These are phyloP conservation scores for Gadus chalcogrammus DNA, from an alignment of 2,113 vertebrate species.

Conservation along the genomic window DNA sequence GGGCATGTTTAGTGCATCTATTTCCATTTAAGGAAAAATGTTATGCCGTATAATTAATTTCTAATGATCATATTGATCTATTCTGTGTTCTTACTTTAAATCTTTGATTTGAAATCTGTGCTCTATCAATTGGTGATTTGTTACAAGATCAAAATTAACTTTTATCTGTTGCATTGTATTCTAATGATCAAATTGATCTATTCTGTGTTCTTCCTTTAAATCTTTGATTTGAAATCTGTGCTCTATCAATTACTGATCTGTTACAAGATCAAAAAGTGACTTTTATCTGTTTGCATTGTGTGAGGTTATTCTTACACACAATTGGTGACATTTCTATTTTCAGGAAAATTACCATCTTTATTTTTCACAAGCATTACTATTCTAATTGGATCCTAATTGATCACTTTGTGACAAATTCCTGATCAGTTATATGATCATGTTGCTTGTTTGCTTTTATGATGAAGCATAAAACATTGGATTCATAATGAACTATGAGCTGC, in stretches of 20 bases:
- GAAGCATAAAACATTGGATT: not conserved
- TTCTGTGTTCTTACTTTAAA: not conserved
- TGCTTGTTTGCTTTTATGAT: not conserved
- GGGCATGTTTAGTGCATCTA: not conserved
- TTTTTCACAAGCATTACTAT: not conserved
- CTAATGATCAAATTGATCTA: too few relatives aligned
- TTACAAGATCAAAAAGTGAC: too few relatives aligned
- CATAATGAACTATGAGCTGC: not conserved
- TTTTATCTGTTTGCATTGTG: too few relatives aligned
- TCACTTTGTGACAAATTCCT: not conserved
- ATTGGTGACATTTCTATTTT: not conserved
- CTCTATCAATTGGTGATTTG: not conserved
- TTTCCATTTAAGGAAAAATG: not conserved
- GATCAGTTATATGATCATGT: constrained; percentile 5
- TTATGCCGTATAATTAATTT: not conserved
- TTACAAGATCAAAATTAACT: constrained; percentile 1
- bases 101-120: not conserved
- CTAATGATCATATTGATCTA: not conserved
- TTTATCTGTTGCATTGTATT: too few relatives aligned
- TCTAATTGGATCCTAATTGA: not conserved
- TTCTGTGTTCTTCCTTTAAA: not conserved
- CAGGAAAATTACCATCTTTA: not conserved
- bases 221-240: not conserved
- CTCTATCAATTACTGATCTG: not conserved
- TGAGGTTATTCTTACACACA: too few relatives aligned